Base-by-base conservation (phyloP, 2,797 vertebrate species). In the Aldrovandia affinis region DNA sequence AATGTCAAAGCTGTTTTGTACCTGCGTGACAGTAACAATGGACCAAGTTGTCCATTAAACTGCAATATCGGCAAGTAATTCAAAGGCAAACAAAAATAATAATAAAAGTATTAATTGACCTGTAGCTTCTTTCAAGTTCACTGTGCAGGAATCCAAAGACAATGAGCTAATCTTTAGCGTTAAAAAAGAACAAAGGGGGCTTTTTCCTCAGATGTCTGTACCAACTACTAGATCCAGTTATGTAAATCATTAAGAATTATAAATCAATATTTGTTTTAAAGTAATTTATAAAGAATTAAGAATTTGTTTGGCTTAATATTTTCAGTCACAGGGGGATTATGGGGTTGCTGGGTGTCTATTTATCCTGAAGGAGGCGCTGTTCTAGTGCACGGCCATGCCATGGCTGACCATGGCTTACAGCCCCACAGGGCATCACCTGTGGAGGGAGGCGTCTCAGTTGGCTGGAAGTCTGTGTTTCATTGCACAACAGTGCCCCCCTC, bases 91-190 rank as follows among this genome's bases (percentile, higher is more conserved):
- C 2, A 39, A 36, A 78, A 5, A 50, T 9, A 78, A n/a, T n/a
- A n/a, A n/a, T n/a, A n/a, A n/a, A n/a, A n/a, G n/a, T n/a, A n/a
- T 78, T 22, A 28, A 78, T 28, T 78, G 75, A 78, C 22, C 75
- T 78, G 6, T 42, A 78, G 39, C 44, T 2, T n/a, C 39, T 78
- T 78, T 52, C 44, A 80, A 55, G 50, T 33, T 7, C 50, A 42
- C 10, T 2, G 30, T 52, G 78, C n/a, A 54, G 42, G 47, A 78
- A n/a, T 33, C 12, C 50, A 80, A 15, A 44, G 50, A 80, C 55
- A 54, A 80, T 55, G 6, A 78, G 50, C 75, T 28, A 15, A 25
- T n/a, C 7, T 47, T 50, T 78, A 1, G 18, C 25, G 36, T 36
- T 47, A 78, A 50, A 52, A 50, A 44, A 25, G 25, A 47, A 47